Evolutionary conservation across 2,888 invertebrate genomes (phyloP).

Genomic region (Trichogramma evanescens): DNA sequence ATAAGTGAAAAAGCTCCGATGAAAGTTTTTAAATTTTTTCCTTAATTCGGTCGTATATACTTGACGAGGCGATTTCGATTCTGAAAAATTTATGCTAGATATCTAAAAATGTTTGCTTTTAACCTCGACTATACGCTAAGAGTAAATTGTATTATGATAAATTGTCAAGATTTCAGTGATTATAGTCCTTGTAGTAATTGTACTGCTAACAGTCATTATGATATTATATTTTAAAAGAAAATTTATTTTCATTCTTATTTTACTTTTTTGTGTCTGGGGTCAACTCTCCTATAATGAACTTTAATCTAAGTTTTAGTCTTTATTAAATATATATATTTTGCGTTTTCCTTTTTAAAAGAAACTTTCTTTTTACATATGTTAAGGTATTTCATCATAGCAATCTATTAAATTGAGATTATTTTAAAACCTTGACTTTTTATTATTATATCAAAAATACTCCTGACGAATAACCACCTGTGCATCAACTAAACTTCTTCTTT

Average conservation of each 20-base stretch:
- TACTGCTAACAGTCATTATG: constrained; percentile 4
- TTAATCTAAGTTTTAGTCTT: no score
- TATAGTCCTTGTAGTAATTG: constrained; percentile 6
- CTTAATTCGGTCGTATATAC: background rate
- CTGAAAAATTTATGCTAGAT: constrained; percentile 2
- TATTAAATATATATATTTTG: background rate
- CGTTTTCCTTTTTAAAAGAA: constrained; percentile 10
- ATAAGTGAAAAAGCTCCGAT: background rate
- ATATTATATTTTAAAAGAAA: constrained; percentile 12
- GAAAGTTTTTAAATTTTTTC: constrained; percentile 1
- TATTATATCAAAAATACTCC: no score
- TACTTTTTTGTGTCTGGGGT: background rate
- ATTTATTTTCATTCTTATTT: constrained; percentile 7
- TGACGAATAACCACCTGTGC: no score
- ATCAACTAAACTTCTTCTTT: no score
- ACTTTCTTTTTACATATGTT: no score
- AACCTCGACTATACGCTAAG: constrained; percentile 6
- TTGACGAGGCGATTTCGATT: constrained; percentile 20
- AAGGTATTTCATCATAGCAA: no score
- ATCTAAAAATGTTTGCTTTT: background rate
- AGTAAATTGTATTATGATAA: background rate
- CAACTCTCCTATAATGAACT: background rate
- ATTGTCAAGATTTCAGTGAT: background rate
- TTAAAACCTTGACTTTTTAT: no score
- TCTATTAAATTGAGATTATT: no score